Evolutionary conservation across 2,797 vertebrate species (phyloP).

Genomic region (Pangasius macronema): DNA sequence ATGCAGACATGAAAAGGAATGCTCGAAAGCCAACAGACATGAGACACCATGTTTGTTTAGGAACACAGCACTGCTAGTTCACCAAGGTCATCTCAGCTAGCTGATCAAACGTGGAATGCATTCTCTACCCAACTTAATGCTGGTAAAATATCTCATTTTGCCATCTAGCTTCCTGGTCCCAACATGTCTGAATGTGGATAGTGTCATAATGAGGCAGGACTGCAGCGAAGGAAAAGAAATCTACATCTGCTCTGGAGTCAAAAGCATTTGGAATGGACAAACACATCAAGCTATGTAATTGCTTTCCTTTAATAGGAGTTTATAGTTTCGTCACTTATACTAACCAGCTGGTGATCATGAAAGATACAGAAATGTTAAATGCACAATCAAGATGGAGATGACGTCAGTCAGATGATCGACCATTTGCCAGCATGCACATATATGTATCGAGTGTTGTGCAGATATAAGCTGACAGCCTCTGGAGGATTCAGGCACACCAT

Average conservation of each 20-base stretch:
- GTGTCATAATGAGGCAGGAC: slow-evolving; percentile 54
- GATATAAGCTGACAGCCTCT: slow-evolving; percentile 40
- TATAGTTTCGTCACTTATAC: slow-evolving; percentile 41
- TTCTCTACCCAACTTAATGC: slow-evolving; percentile 51
- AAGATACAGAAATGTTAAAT: slow-evolving; percentile 43
- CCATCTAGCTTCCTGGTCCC: slow-evolving; percentile 54
- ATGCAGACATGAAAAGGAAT: slow-evolving; percentile 41
- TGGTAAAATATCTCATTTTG: slow-evolving; percentile 58
- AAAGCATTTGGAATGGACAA: slow-evolving; percentile 34
- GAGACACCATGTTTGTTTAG: slow-evolving; percentile 47
- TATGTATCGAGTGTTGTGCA: slow-evolving; percentile 24
- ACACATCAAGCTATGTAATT: slow-evolving; percentile 45
- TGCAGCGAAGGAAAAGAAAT: slow-evolving; percentile 49
- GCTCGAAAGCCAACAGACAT: slow-evolving; percentile 39
- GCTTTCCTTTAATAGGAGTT: slow-evolving; percentile 27
- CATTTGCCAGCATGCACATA: slow-evolving; percentile 6
- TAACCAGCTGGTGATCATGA: slow-evolving; percentile 38
- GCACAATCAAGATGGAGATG: slow-evolving; percentile 39
- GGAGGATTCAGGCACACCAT: slow-evolving; percentile 42
- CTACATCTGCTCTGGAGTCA: slow-evolving; percentile 41
- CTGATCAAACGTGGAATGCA: slow-evolving; percentile 55
- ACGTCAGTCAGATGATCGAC: slow-evolving; percentile 29
- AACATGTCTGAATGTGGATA: slow-evolving; percentile 58
- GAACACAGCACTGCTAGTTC: slow-evolving; percentile 43
- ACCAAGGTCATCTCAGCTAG: slow-evolving; percentile 52